Conservation (phyloP, 2,888 invertebrate genomes). For the Lycocerus yunnanus region DNA sequence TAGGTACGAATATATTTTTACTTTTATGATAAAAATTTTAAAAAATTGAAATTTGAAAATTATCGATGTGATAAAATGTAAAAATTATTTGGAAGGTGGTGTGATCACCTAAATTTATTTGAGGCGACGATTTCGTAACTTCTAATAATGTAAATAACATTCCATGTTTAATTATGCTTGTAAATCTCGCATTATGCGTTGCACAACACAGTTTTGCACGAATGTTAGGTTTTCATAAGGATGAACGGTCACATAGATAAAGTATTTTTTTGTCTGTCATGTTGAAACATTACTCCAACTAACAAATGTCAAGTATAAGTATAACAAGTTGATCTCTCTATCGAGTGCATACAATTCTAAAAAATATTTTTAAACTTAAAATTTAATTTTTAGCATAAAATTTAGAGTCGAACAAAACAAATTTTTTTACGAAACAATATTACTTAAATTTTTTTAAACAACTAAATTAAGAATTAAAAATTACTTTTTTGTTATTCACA, state of each 20-base stretch:
- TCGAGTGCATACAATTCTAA: conserved; percentile 27
- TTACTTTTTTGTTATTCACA: conserved; percentile 30
- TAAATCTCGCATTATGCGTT: conserved; percentile 24
- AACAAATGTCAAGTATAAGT: conserved; percentile 24
- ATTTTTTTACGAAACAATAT: conserved; percentile 37
- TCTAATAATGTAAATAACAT: conserved; percentile 23
- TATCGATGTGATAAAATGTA: background rate
- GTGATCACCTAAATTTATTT: background rate
- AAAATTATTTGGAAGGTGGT: background rate
- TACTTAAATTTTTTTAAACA: conserved; percentile 23
- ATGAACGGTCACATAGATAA: conserved; percentile 21
- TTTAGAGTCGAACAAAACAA: conserved; percentile 44
- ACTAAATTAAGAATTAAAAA: conserved; percentile 32
- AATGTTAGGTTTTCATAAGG: conserved; percentile 17
- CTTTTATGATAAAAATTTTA: background rate
- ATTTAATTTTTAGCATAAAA: conserved; percentile 33
- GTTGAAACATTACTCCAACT: conserved; percentile 24
- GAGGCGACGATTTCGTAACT: conserved; percentile 18
- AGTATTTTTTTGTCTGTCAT: conserved; percentile 13
- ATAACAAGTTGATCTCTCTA: conserved; percentile 18
- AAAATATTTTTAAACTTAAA: conserved; percentile 24
- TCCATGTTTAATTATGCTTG: conserved; percentile 21
- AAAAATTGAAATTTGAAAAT: background rate
- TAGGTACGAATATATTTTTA: background rate
- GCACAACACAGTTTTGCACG: conserved; percentile 24